phyloP scores from a whole-genome alignment of 2,888 invertebrate species.

The Epirrita christyi region DNA sequence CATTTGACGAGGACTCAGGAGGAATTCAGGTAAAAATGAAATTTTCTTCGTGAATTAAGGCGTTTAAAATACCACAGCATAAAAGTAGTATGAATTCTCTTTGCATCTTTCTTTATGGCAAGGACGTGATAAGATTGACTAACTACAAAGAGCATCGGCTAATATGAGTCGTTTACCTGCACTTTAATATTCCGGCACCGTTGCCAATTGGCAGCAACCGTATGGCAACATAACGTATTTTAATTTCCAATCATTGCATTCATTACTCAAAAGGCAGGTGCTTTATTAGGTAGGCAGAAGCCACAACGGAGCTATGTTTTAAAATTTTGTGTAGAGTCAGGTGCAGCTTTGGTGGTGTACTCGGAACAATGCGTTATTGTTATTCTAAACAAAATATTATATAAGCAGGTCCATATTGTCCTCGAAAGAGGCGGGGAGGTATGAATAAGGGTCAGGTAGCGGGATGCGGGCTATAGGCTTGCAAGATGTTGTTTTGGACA shows the following conservation, averaged over 20 bases:
- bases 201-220: slow-evolving; percentile 45
- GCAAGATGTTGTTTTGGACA: slow-evolving; percentile 51
- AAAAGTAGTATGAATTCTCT: slow-evolving; percentile 50
- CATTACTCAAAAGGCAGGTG: slow-evolving; percentile 43
- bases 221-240: slow-evolving; percentile 48
- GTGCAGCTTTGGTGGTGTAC: slow-evolving; percentile 56
- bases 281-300: slow-evolving; percentile 39
- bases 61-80: slow-evolving; percentile 64
- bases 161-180: slow-evolving; percentile 62
- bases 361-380: slow-evolving; percentile 65
- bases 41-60: slow-evolving; percentile 35
- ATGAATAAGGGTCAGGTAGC: slow-evolving; percentile 73
- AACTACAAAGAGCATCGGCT: slow-evolving; percentile 53
- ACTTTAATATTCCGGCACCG: slow-evolving; percentile 55
- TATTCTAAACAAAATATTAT: slow-evolving; percentile 69
- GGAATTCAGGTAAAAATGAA: not conserved
- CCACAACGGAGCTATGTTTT: not conserved
- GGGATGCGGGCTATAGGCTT: slow-evolving; percentile 62
- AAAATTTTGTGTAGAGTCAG: slow-evolving; percentile 53
- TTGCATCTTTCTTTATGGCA: slow-evolving; percentile 53
- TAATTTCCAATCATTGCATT: slow-evolving; percentile 50
- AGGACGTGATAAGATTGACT: slow-evolving; percentile 67
- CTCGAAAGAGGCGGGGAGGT: slow-evolving; percentile 47
- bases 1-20: slow-evolving; percentile 17
- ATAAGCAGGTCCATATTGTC: slow-evolving; percentile 69